Conservation (phyloP, 2,797 vertebrate species). For the Sebastes umbrosus region DNA sequence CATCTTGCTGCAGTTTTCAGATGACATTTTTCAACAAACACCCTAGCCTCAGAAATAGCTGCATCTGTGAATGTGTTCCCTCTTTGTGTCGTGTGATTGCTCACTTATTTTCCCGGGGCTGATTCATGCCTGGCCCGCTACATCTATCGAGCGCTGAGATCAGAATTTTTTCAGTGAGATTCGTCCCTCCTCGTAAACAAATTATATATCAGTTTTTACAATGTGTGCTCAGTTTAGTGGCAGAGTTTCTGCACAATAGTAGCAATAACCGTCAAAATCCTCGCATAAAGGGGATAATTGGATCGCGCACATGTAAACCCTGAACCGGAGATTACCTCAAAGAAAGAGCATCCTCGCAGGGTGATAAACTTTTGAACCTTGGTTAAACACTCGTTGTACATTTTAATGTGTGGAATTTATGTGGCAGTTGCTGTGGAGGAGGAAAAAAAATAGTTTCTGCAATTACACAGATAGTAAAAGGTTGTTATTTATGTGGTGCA, state of each 20-base stretch:
- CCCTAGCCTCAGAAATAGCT: neutral
- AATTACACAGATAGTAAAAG: constrained; percentile 39
- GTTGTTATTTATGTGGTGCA: constrained; percentile 34
- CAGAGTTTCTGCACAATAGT: neutral
- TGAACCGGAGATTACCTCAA: neutral
- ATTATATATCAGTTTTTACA: neutral
- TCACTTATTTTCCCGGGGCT: neutral
- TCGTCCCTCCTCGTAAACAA: neutral
- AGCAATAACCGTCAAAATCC: constrained; percentile 1
- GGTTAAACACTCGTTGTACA: constrained; percentile 9
- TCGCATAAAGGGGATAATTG: constrained; percentile 12
- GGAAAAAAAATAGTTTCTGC: neutral
- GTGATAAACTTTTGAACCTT: constrained; percentile 34
- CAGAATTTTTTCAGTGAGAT: neutral
- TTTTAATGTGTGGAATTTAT: constrained; percentile 34
- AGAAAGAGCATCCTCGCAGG: neutral
- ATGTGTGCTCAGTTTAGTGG: neutral
- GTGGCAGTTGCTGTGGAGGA: neutral
- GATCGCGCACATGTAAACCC: neutral
- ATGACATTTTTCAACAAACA: neutral
- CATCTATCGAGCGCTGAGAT: neutral
- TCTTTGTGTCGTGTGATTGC: neutral
- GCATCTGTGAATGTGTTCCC: constrained; percentile 7
- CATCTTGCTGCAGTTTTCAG: neutral
- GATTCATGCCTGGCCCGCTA: neutral